Evolutionary conservation across 1,140 invertebrate genomes (phyloP).

Genomic region (Lepidostoma basale): DNA sequence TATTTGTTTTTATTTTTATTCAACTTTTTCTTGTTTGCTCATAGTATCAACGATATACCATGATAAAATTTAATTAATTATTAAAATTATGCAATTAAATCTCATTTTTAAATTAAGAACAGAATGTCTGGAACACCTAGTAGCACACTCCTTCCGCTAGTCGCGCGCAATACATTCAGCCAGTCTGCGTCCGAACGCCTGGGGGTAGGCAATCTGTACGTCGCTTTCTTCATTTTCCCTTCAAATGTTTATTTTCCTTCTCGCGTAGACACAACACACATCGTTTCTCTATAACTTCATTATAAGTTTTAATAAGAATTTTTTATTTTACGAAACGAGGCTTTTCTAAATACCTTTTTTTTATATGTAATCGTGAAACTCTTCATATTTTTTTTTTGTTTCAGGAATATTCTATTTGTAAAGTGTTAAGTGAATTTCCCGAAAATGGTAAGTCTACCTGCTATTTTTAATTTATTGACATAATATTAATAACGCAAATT

Average conservation of each 20-base stretch:
- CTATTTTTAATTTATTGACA: too few species aligned
- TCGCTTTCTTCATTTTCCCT: background rate
- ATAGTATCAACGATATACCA: background rate
- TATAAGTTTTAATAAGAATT: background rate
- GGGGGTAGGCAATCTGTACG: slow-evolving; percentile 33
- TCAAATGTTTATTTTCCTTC: background rate
- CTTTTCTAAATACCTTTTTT: background rate
- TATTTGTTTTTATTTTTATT: background rate
- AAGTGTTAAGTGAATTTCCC: too few species aligned
- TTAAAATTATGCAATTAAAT: background rate
- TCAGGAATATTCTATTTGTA: too few species aligned
- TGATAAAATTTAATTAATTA: background rate
- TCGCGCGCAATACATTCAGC: background rate
- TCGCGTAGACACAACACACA: background rate
- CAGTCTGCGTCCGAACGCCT: slow-evolving; percentile 37
- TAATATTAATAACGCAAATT: too few species aligned
- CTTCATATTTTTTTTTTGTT: background rate
- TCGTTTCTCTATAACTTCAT: background rate
- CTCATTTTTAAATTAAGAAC: background rate
- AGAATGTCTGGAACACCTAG: background rate
- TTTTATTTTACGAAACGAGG: background rate
- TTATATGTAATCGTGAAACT: background rate
- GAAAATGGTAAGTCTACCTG: too few species aligned
- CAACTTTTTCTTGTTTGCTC: background rate
- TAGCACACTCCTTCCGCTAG: background rate